Base-by-base conservation (phyloP, 2,888 invertebrate species). In the Harpagoxenus sublaevis region DNA sequence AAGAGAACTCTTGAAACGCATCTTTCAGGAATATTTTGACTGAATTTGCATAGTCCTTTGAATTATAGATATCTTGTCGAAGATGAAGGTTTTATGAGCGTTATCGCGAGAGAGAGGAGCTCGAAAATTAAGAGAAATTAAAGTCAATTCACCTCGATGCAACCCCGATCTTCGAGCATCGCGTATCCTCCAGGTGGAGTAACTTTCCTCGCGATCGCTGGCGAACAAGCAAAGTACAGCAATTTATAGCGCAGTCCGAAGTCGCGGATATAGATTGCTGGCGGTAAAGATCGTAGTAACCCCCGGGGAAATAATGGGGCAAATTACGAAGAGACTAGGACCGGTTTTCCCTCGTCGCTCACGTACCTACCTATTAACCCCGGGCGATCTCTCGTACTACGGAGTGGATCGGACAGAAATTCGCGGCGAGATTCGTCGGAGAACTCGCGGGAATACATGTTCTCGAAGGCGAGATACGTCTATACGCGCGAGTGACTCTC, bases 231-330 rank as follows among this genome's bases (percentile, higher is more conserved):
- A 18, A 55, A 68, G 78, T 45, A 35, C n/a, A 78, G n/a, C 57
- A 79, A 68, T 79, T 79, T 70, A 60, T 70, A 53, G 23, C 15
- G n/a, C 6, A 53, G 63, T 63, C 53, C 39, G 48, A 70, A 60
- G 68, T 68, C 68, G 35, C 45, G 48, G 3, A 4, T 70, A 70
- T 23, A 23, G 35, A 70, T 45, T 35, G 45, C 48, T 23, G 35
- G 10, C 45, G 10, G 70, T 23, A n/a, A n/a, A 31, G 78, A 78
- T 78, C 78, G 31, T 15, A 23, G 15, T 10, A 48, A 39, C 12
- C 79, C 39, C 48, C 39, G 39, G 60, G 79, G 70, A 71, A 81
- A 81, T 71, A 62, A 81, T 71, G 39, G 60, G 5, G 28, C 28
- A 62, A 70, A 81, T 81, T 70, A 81, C 60, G 28, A 70, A 62